phyloP scores from a whole-genome alignment of 1,140 invertebrate genomes.

The Cepaea nemoralis region DNA sequence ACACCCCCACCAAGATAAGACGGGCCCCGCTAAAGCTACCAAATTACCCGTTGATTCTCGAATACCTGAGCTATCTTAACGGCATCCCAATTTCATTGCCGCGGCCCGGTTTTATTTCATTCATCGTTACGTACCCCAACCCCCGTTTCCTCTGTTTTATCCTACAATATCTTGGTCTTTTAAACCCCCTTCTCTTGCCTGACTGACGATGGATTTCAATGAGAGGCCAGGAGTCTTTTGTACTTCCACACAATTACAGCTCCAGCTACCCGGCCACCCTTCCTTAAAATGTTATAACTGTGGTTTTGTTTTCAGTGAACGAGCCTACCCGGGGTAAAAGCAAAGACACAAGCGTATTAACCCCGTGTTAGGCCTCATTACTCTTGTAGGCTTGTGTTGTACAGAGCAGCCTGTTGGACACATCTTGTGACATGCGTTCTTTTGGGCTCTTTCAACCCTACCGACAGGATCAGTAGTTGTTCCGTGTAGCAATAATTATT shows the following conservation, averaged over 20 bases:
- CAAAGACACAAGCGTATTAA: neutral
- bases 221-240: neutral
- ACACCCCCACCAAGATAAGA: neutral
- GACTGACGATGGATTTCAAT: neutral
- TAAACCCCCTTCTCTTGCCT: neutral
- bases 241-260: neutral
- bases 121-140: neutral
- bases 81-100: too few species aligned
- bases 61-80: neutral
- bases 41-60: constrained; percentile 13
- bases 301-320: neutral
- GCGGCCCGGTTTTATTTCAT: too few species aligned
- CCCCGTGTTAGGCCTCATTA: neutral
- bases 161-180: too few species aligned
- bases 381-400: neutral
- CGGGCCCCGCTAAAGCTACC: neutral
- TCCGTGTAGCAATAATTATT: too few species aligned
- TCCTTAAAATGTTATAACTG: neutral
- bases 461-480: too few species aligned
- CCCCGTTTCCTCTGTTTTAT: too few species aligned
- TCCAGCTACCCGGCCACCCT: neutral
- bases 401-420: neutral
- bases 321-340: neutral
- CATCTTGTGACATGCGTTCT: neutral
- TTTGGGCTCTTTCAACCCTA: too few species aligned